Conservation (phyloP, 2,113 vertebrate species). For the Cryptomyrus ogoouensis region DNA sequence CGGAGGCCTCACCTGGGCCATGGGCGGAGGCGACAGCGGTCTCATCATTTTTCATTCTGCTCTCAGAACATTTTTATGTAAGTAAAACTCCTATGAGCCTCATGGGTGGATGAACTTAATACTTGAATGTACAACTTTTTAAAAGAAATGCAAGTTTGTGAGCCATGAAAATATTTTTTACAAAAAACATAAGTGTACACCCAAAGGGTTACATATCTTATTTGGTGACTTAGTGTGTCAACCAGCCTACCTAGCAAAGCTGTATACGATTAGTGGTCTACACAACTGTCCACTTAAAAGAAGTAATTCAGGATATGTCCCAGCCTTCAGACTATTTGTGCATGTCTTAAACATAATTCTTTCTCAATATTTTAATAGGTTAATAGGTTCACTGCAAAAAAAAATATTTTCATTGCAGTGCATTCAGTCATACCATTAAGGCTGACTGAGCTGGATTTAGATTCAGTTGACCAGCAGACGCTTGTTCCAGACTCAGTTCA, state of each 20-base stretch:
- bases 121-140: background rate
- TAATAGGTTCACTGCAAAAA: background rate
- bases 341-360: background rate
- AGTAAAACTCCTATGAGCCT: no score
- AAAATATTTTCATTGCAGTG: background rate
- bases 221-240: background rate
- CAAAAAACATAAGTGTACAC: background rate
- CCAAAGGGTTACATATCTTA: background rate
- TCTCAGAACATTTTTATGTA: no score
- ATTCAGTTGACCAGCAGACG: background rate
- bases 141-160: background rate
- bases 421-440: background rate
- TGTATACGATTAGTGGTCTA: background rate
- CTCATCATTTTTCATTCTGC: no score
- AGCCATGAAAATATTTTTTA: background rate
- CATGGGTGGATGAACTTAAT: background rate
- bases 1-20: no score
- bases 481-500: background rate
- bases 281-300: background rate
- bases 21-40: no score
- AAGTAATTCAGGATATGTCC: background rate
- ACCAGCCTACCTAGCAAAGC: background rate
- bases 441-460: background rate
- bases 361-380: background rate
- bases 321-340: background rate